These are phyloP conservation scores for Spinibarbus caldwelli DNA, from an alignment of 2,797 vertebrate genomes.

Conservation along the genomic window DNA sequence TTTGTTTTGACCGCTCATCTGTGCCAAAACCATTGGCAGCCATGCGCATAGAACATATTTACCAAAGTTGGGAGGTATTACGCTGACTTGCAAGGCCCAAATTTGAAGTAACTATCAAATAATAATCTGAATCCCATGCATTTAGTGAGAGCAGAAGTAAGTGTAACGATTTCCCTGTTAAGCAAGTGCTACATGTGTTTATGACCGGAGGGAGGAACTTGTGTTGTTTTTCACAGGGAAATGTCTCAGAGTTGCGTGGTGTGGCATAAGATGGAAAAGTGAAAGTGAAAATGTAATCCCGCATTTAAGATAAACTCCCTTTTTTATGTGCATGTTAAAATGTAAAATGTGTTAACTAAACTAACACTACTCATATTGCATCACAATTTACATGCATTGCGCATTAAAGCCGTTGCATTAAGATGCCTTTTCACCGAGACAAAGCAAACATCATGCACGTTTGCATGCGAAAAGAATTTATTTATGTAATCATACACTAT, in stretches of 20 bases:
- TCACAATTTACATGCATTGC: not conserved
- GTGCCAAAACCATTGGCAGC: constrained; percentile 16
- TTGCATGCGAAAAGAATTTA: constrained; percentile 13
- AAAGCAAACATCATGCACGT: not conserved
- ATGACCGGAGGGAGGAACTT: not conserved
- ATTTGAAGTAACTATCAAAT: not conserved
- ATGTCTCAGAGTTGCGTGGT: not conserved
- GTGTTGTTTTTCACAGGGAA: not conserved
- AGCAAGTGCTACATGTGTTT: constrained; percentile 14
- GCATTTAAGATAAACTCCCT: not conserved
- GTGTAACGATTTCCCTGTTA: constrained; percentile 9
- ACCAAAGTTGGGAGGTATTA: constrained; percentile 11
- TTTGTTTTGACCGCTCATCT: constrained; percentile 13
- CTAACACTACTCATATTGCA: not conserved
- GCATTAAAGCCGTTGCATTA: not conserved
- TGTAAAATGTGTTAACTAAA: not conserved
- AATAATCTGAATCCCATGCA: not conserved
- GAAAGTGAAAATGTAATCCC: constrained; percentile 35
- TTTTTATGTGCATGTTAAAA: constrained; percentile 17
- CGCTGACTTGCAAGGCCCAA: not conserved
- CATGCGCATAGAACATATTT: constrained; percentile 39
- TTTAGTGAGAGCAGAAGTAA: constrained; percentile 17
- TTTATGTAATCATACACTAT: constrained; percentile 26
- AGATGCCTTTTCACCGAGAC: constrained; percentile 3
- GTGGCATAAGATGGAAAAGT: not conserved